Conservation (phyloP, 2,113 vertebrate species). For the Nyctibius bracteatus region DNA sequence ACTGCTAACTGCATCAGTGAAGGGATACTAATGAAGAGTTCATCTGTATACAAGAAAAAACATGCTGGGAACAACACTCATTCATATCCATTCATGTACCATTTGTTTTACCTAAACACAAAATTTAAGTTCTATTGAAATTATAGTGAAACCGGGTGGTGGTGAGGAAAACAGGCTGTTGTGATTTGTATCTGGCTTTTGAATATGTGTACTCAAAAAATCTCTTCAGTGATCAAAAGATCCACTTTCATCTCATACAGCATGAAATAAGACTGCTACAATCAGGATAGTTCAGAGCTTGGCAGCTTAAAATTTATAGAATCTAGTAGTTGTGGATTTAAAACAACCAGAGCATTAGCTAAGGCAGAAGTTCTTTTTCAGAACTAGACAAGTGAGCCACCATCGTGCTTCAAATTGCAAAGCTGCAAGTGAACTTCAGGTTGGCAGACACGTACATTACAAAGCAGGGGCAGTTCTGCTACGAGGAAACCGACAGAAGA, state of each 20-base stretch:
- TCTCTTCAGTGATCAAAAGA: not conserved
- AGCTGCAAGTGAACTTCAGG: not conserved
- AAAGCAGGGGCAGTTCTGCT: not conserved
- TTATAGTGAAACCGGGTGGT: not conserved
- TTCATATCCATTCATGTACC: not conserved
- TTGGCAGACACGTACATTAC: not conserved
- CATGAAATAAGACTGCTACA: not conserved
- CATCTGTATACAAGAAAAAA: not conserved
- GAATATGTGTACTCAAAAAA: not conserved
- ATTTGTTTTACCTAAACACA: not conserved
- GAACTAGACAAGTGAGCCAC: not conserved
- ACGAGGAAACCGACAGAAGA: not conserved
- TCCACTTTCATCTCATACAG: not conserved
- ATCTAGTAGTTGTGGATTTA: not conserved
- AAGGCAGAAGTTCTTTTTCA: not conserved
- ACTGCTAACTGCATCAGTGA: not conserved
- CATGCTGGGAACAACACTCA: not conserved
- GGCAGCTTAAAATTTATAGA: not conserved
- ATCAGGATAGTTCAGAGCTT: not conserved
- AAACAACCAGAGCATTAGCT: not conserved
- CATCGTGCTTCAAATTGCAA: not conserved
- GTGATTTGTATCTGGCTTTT: not conserved
- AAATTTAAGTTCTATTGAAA: not conserved
- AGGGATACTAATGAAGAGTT: not conserved
- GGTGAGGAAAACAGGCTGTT: not conserved